Percentiles rank a stretch among this genome's conserved stretches.
Conservation (phyloP, 2,797 vertebrate genomes). For the Schizopygopsis malacanthus region DNA sequence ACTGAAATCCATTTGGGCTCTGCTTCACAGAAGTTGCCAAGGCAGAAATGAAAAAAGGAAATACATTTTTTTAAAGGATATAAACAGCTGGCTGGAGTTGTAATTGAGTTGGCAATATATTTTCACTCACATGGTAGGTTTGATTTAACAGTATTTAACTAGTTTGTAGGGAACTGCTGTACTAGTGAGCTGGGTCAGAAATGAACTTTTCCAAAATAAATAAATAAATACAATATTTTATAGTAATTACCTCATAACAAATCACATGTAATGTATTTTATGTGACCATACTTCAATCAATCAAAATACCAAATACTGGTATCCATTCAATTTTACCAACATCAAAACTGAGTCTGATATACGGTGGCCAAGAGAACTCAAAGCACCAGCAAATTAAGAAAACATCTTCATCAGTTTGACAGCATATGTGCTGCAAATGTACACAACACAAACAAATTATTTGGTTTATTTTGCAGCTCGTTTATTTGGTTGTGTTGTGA, state of each 20-base stretch:
- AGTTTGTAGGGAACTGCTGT: conserved; percentile 4
- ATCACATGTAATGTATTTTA: not conserved
- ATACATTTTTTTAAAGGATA: not conserved
- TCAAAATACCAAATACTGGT: not conserved
- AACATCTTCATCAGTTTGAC: no score
- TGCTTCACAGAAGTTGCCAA: conserved; percentile 18
- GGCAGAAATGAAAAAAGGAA: not conserved
- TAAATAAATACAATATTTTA: not conserved
- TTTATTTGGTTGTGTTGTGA: no score
- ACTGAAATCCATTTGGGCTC: conserved; percentile 7
- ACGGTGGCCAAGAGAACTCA: no score
- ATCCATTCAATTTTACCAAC: not conserved
- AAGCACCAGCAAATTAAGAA: no score
- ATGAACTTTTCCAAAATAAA: not conserved
- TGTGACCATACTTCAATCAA: not conserved
- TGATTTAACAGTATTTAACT: conserved; percentile 33
- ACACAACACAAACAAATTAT: no score
- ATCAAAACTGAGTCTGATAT: not conserved
- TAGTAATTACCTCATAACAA: not conserved
- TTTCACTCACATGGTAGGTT: conserved; percentile 30
- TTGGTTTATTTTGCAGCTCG: no score
- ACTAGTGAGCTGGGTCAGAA: not conserved
- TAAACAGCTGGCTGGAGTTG: not conserved
- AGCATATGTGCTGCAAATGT: no score
- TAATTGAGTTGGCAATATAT: conserved; percentile 48